Conservation (phyloP, 2,113 vertebrate genomes). For the Tonatia bakeri region DNA sequence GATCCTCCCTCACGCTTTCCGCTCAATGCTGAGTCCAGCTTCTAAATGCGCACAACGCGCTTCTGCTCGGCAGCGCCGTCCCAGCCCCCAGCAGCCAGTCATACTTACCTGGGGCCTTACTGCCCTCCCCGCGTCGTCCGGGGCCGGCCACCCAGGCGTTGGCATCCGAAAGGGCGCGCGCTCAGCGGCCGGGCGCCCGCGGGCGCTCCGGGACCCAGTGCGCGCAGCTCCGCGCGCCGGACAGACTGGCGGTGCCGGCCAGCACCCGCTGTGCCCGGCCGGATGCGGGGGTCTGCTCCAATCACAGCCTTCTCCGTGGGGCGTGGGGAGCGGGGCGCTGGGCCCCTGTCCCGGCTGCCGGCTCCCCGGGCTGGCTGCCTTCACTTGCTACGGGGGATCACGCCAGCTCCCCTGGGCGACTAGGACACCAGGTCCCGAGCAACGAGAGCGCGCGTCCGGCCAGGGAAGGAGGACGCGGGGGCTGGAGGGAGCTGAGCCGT, state of each 20-base stretch:
- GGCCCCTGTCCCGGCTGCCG: background rate
- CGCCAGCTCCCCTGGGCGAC: slow-evolving; percentile 10
- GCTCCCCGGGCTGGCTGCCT: background rate
- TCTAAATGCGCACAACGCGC: background rate
- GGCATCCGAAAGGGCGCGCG: slow-evolving; percentile 70
- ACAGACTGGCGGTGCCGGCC: slow-evolving; percentile 60
- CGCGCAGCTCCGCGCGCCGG: slow-evolving; percentile 59
- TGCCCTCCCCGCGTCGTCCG: background rate
- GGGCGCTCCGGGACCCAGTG: slow-evolving; percentile 38
- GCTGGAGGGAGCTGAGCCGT: background rate
- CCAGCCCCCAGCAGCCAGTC: background rate
- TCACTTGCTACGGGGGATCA: background rate
- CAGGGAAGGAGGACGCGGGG: background rate
- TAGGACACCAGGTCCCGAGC: background rate
- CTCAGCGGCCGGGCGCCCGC: slow-evolving; percentile 26
- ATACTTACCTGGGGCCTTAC: slow-evolving; percentile 72
- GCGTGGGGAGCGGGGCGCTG: background rate
- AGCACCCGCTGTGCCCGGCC: slow-evolving; percentile 18
- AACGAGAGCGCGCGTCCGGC: slow-evolving; percentile 30
- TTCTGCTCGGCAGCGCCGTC: background rate
- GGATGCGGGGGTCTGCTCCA: slow-evolving; percentile 38
- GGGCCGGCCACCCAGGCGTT: slow-evolving; percentile 35
- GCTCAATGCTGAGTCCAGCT: background rate
- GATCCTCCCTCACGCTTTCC: background rate
- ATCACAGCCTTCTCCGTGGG: slow-evolving; percentile 35